Evolutionary conservation across 2,113 vertebrate genomes (phyloP).

Genomic region (Orycteropus afer): DNA sequence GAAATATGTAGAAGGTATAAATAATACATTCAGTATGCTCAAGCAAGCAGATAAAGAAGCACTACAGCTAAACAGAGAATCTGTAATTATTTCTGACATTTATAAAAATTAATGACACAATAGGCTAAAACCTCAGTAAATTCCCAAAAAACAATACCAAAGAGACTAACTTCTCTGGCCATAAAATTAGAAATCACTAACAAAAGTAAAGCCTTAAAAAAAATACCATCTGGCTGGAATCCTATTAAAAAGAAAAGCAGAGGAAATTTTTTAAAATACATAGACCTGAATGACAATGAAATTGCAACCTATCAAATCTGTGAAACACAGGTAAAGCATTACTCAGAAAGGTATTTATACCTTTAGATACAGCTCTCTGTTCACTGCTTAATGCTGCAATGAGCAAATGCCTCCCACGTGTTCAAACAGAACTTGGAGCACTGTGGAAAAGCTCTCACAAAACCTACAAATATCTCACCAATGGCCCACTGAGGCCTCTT

Average conservation of each 20-base stretch:
- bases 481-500: not conserved
- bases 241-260: slow-evolving; percentile 31
- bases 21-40: not conserved
- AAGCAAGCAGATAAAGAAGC: not conserved
- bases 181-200: slow-evolving; percentile 21
- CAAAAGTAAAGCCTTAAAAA: not conserved
- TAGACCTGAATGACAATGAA: slow-evolving; percentile 4
- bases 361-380: not conserved
- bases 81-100: not conserved
- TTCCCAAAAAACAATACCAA: slow-evolving; percentile 6
- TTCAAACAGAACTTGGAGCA: not conserved
- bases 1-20: not conserved
- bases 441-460: not conserved
- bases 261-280: not conserved
- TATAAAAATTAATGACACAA: not conserved
- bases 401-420: not conserved
- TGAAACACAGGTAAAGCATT: not conserved
- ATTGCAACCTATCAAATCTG: not conserved
- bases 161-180: not conserved
- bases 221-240: not conserved
- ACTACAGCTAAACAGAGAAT: not conserved
- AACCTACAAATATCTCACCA: not conserved
- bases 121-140: not conserved
- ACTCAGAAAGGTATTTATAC: not conserved
- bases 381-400: not conserved